Evolutionary conservation across 2,797 vertebrate species (phyloP).

Genomic region (Lepidocolaptes lacrymiger): DNA sequence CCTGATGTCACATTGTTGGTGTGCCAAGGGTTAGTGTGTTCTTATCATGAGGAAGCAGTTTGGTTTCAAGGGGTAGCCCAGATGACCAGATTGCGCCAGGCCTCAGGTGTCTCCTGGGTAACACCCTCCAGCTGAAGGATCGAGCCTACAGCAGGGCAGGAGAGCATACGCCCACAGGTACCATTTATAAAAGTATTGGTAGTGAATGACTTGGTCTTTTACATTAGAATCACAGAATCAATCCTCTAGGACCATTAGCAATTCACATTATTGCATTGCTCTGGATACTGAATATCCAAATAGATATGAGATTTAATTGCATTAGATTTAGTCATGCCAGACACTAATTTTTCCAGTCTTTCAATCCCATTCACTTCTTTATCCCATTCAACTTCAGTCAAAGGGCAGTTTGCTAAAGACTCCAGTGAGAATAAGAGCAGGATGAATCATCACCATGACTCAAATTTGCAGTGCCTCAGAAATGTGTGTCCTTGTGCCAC

Average conservation of each 20-base stretch:
- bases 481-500: rapidly evolving
- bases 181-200: not conserved
- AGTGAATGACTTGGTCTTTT: not conserved
- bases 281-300: not conserved
- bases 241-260: not conserved
- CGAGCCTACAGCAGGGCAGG: not conserved
- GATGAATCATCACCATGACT: not conserved
- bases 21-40: not conserved
- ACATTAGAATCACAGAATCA: not conserved
- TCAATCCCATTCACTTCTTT: not conserved
- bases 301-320: not conserved
- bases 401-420: not conserved
- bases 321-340: not conserved
- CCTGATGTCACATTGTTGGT: not conserved
- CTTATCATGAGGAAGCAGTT: conserved; percentile 41
- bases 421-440: not conserved
- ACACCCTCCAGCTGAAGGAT: not conserved
- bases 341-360: not conserved
- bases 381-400: not conserved
- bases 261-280: not conserved
- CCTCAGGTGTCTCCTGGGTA: not conserved
- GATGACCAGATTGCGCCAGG: conserved; percentile 10
- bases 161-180: not conserved
- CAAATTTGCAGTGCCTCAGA: not conserved
- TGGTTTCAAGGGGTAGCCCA: not conserved